phyloP scores from a whole-genome alignment of 2,113 vertebrate genomes.

The Neodon shergylaensis region DNA sequence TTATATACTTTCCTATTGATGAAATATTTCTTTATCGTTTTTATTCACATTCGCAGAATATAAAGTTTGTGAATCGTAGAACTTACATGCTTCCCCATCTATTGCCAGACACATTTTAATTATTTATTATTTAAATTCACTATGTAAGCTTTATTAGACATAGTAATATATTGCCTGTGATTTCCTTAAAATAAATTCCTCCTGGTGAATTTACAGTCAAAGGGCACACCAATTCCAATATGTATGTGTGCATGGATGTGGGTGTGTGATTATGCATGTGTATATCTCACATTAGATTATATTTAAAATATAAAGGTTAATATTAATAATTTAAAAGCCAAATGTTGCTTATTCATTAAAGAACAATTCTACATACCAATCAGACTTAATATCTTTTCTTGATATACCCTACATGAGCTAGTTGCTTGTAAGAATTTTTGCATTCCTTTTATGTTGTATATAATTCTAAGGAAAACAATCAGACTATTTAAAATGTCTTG shows the following conservation, averaged over 20 bases:
- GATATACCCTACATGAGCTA: not conserved
- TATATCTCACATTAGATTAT: slow-evolving; percentile 42
- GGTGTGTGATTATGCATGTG: not conserved
- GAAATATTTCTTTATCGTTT: not conserved
- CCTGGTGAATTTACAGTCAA: slow-evolving; percentile 40
- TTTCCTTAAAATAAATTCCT: slow-evolving; percentile 39
- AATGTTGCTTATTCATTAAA: slow-evolving; percentile 64
- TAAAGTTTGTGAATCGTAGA: not conserved
- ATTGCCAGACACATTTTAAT: not conserved
- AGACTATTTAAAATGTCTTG: not conserved
- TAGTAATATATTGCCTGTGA: slow-evolving; percentile 21
- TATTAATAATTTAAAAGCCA: slow-evolving; percentile 52
- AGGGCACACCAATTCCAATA: not conserved
- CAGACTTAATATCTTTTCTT: slow-evolving; percentile 24
- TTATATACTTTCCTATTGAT: not conserved
- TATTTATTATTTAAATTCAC: slow-evolving; percentile 31
- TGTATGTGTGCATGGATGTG: not conserved
- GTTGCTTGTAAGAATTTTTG: not conserved
- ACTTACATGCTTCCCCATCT: not conserved
- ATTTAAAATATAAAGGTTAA: slow-evolving; percentile 67
- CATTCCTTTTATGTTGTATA: slow-evolving; percentile 44
- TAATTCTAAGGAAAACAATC: not conserved
- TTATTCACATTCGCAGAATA: not conserved
- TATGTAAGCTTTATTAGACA: not conserved
- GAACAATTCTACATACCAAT: slow-evolving; percentile 55